Evolutionary conservation across 2,888 invertebrate species (phyloP).

Genomic region (Eristalis pertinax): DNA sequence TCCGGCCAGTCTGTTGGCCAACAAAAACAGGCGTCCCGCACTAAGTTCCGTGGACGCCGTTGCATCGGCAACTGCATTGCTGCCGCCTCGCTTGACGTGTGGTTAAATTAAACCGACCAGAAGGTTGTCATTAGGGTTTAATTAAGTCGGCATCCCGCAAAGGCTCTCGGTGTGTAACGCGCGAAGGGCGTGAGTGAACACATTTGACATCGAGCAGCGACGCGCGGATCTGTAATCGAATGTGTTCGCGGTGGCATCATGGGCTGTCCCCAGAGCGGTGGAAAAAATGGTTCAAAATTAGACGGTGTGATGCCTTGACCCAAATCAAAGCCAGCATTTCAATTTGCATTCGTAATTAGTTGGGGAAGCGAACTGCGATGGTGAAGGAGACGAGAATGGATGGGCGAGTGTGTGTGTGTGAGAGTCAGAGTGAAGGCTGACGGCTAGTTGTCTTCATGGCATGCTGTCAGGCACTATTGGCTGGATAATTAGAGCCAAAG

Average conservation of each 20-base stretch:
- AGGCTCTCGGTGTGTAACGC: constrained; percentile 42
- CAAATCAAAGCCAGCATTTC: constrained; percentile 45
- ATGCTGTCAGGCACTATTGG: constrained; percentile 6
- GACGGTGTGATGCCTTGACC: constrained; percentile 54
- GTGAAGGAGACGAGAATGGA: not conserved
- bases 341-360: constrained; percentile 62
- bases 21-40: constrained; percentile 30
- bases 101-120: constrained; percentile 61
- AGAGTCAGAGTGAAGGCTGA: not conserved
- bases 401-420: not conserved
- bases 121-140: constrained; percentile 65
- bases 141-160: constrained; percentile 66
- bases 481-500: constrained; percentile 21
- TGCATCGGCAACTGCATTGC: not conserved
- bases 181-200: constrained; percentile 38
- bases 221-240: constrained; percentile 18
- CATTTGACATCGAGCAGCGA: constrained; percentile 7
- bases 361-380: not conserved
- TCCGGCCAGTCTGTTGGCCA: not conserved
- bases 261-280: not conserved
- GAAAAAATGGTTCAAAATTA: constrained; percentile 25
- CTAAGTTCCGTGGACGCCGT: not conserved
- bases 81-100: constrained; percentile 11
- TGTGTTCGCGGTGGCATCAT: not conserved
- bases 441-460: constrained; percentile 17